Conservation (phyloP, 2,888 invertebrate species). For the Ormyrus labotus region DNA sequence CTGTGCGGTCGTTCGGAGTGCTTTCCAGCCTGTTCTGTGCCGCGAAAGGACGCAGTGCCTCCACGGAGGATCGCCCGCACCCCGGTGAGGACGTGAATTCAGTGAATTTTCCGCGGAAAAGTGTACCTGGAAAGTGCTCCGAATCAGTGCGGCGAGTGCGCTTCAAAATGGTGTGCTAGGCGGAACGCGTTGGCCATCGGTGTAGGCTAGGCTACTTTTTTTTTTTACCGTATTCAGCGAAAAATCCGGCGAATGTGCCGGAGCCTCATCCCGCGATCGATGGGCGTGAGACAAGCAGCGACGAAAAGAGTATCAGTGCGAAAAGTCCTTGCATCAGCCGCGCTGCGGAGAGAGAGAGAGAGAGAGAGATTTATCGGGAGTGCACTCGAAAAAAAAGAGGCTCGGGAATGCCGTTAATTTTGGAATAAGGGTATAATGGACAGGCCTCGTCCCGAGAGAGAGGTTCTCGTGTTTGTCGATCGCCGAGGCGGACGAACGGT, state of each 20-base stretch:
- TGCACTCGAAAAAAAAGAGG: slow-evolving; percentile 1
- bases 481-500: slow-evolving; percentile 10
- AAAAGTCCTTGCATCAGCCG: slow-evolving; percentile 11
- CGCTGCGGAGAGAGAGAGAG: not conserved
- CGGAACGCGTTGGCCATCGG: no score
- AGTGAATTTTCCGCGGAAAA: no score
- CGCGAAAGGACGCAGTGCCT: not conserved
- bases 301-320: not conserved
- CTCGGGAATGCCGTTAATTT: slow-evolving; percentile 4
- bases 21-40: not conserved
- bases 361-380: not conserved
- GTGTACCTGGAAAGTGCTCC: no score
- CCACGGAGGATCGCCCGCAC: not conserved
- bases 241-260: no score
- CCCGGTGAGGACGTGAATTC: not conserved
- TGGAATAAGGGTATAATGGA: not conserved
- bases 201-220: no score
- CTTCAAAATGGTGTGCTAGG: no score
- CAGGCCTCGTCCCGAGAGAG: not conserved
- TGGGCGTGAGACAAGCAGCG: not conserved
- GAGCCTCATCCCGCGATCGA: not conserved
- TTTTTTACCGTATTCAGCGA: no score
- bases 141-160: not conserved
- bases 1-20: not conserved
- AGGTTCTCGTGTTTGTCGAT: no score